These are phyloP conservation scores for Drosophila sp. DNA, from an alignment of 1,140 invertebrate species.

Conservation along the genomic window DNA sequence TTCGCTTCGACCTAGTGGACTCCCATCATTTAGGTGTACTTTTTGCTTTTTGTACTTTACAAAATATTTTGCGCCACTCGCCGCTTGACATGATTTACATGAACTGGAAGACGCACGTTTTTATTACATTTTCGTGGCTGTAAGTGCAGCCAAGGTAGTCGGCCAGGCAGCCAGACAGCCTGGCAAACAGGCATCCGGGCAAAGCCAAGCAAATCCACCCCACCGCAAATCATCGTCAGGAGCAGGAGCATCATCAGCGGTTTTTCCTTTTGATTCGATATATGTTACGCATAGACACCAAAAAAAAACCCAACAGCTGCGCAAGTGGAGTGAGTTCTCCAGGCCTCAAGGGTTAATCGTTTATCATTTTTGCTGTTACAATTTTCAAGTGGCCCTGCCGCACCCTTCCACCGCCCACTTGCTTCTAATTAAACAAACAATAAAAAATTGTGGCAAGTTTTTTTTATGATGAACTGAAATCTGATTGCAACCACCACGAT, in stretches of 20 bases:
- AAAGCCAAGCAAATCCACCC: slow-evolving; percentile 23
- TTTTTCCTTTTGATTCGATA: slow-evolving; percentile 64
- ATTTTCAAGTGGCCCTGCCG: slow-evolving; percentile 65
- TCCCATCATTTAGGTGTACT: slow-evolving; percentile 14
- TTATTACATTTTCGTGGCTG: slow-evolving; percentile 79
- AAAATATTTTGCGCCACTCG: slow-evolving; percentile 75
- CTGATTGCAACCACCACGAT: slow-evolving; percentile 1
- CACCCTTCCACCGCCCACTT: slow-evolving; percentile 48
- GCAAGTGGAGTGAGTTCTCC: slow-evolving; percentile 66
- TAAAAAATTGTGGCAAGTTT: slow-evolving; percentile 55
- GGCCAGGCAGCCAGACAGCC: slow-evolving; percentile 23
- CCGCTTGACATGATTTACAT: slow-evolving; percentile 79
- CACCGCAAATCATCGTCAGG: background rate
- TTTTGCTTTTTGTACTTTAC: slow-evolving; percentile 34
- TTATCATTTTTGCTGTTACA: slow-evolving; percentile 76
- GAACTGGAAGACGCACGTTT: slow-evolving; percentile 76
- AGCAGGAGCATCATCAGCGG: slow-evolving; percentile 34
- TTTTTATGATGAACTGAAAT: background rate
- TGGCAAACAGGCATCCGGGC: background rate
- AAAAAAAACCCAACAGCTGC: slow-evolving; percentile 73
- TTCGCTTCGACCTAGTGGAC: background rate
- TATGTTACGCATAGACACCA: slow-evolving; percentile 60
- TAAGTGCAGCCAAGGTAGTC: slow-evolving; percentile 64
- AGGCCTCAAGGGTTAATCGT: slow-evolving; percentile 54
- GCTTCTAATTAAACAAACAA: slow-evolving; percentile 74